Conservation (phyloP, 1,140 invertebrate species). For the Drosophila punjabiensis region DNA sequence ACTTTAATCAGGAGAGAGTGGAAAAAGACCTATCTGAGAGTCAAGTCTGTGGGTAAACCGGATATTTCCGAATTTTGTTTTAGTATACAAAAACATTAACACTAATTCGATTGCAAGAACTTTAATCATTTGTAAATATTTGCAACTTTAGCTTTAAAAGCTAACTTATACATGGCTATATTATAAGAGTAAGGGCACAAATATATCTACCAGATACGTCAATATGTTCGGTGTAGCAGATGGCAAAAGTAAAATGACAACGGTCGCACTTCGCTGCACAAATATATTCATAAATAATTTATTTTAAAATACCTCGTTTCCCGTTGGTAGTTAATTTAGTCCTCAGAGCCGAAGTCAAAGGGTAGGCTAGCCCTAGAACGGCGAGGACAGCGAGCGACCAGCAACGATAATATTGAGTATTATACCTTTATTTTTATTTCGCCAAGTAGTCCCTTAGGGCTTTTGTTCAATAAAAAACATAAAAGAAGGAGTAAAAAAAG, state of each 20-base stretch:
- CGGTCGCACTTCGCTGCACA: conserved; percentile 72
- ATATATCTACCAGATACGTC: not conserved
- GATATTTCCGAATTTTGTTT: not conserved
- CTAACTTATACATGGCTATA: not conserved
- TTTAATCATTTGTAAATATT: no score
- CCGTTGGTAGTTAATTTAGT: conserved; percentile 80
- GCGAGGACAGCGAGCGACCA: conserved; percentile 18
- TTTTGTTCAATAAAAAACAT: conserved; percentile 77
- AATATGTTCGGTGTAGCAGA: conserved; percentile 7
- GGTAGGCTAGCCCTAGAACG: conserved; percentile 27
- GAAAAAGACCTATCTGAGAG: no score
- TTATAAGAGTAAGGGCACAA: no score
- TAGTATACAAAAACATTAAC: no score
- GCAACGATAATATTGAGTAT: conserved; percentile 80
- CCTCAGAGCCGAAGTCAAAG: conserved; percentile 29
- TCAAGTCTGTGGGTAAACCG: no score
- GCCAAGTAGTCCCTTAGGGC: conserved; percentile 76
- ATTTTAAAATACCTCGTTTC: conserved; percentile 77
- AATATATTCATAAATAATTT: conserved; percentile 80
- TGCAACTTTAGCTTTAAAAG: no score
- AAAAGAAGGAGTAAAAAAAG: conserved; percentile 47
- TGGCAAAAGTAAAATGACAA: conserved; percentile 51
- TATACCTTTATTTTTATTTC: conserved; percentile 83
- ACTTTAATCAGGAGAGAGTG: no score
- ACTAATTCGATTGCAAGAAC: no score